phyloP scores from a whole-genome alignment of 2,113 vertebrate species.

The Elgaria multicarinata region DNA sequence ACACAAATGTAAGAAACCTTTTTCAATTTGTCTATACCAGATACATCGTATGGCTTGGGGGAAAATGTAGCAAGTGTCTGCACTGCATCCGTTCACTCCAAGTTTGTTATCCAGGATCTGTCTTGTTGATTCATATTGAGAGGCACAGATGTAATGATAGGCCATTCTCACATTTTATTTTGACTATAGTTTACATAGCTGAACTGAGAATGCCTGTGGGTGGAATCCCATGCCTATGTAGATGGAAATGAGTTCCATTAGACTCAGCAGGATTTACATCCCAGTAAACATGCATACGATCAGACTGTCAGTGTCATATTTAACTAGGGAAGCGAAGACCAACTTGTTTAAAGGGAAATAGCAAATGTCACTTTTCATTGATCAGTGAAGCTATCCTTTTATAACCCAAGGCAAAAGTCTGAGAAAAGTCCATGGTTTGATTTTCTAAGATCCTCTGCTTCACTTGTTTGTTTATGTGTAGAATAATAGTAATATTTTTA shows the following conservation, averaged over 20 bases:
- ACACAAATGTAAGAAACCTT: neutral
- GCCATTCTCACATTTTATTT: constrained; percentile 24
- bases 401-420: constrained; percentile 1
- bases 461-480: constrained; percentile 3
- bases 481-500: constrained; percentile 53
- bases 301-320: neutral
- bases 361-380: constrained; percentile 13
- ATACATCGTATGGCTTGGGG: neutral
- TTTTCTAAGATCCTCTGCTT: neutral
- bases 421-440: constrained; percentile 22
- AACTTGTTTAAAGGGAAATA: constrained; percentile 10
- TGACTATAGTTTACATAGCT: constrained; percentile 23
- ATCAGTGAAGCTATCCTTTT: constrained; percentile 5
- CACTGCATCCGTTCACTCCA: neutral
- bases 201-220: neutral
- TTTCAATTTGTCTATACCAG: neutral
- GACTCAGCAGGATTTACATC: neutral
- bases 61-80: neutral
- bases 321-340: neutral
- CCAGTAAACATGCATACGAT: neutral
- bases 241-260: neutral
- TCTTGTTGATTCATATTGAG: neutral
- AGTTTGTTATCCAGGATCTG: constrained; percentile 4
- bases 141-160: neutral
- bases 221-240: neutral